A percentile compares a stretch with the other conserved stretches of the same genome.
These are phyloP conservation scores for Adineta ricciae DNA, from an alignment of 2,888 invertebrate genomes.

Conservation along the genomic window DNA sequence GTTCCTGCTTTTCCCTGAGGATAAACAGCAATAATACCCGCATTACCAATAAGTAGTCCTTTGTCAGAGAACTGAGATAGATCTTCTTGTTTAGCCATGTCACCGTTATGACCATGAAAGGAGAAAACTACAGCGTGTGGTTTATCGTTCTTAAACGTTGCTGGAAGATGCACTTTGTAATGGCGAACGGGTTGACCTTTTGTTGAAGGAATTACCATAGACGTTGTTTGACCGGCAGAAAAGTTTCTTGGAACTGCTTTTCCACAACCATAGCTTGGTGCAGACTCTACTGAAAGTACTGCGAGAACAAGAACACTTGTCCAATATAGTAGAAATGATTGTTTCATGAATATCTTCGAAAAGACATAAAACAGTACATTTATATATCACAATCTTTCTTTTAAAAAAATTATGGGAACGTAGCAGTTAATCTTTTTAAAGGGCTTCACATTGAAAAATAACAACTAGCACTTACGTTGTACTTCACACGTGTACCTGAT, in stretches of 20 bases:
- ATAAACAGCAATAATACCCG: background rate
- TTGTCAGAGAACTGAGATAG: background rate
- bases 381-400: background rate
- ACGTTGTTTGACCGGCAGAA: background rate
- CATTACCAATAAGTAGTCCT: background rate
- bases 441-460: too few species aligned
- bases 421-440: too few species aligned
- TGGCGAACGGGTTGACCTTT: background rate
- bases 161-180: background rate
- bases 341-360: background rate
- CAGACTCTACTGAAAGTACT: background rate
- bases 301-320: background rate
- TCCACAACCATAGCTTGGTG: background rate
- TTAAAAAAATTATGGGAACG: background rate
- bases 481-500: too few species aligned
- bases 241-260: background rate
- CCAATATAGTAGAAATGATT: background rate
- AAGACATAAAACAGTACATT: background rate
- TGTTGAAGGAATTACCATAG: background rate
- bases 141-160: background rate
- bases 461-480: too few species aligned
- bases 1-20: background rate
- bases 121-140: background rate
- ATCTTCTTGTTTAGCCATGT: background rate
- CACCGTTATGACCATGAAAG: background rate